phyloP scores from a whole-genome alignment of 2,797 vertebrate species.

The Eutrigla gurnardus region DNA sequence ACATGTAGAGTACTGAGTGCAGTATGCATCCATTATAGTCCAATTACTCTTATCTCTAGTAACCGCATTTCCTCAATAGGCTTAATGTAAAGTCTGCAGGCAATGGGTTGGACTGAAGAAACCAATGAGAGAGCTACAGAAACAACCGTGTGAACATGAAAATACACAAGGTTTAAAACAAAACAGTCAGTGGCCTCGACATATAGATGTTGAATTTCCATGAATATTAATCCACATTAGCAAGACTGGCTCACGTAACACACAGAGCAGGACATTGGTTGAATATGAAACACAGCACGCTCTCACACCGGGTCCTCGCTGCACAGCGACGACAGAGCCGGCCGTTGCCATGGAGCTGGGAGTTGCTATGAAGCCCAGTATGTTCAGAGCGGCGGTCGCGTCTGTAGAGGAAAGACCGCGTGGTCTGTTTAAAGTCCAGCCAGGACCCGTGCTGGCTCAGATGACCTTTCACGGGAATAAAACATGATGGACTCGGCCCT shows the following conservation, averaged over 20 bases:
- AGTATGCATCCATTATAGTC: constrained; percentile 24
- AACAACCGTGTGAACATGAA: constrained; percentile 17
- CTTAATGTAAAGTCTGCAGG: constrained; percentile 22
- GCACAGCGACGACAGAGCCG: constrained; percentile 64
- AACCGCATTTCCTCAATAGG: not conserved
- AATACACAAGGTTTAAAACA: constrained; percentile 22
- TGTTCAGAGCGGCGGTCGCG: constrained; percentile 61
- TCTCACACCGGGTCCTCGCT: constrained; percentile 58
- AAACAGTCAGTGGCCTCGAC: constrained; percentile 11
- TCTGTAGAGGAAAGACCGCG: constrained; percentile 65
- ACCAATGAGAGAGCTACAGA: constrained; percentile 4
- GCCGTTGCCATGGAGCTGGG: constrained; percentile 82
- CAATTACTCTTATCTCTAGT: constrained; percentile 37
- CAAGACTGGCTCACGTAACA: constrained; percentile 19
- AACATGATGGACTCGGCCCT: constrained; percentile 25
- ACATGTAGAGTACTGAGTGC: constrained; percentile 35
- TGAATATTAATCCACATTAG: constrained; percentile 67
- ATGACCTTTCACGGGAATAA: constrained; percentile 67
- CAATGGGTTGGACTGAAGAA: not conserved
- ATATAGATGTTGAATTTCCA: constrained; percentile 32
- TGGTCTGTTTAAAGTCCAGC: constrained; percentile 73
- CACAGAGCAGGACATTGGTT: constrained; percentile 68
- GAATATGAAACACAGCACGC: constrained; percentile 79
- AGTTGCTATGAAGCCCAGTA: constrained; percentile 83
- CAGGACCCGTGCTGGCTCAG: constrained; percentile 65